Percentiles rank a stretch among this genome's conserved stretches.
Conservation (phyloP, 2,113 vertebrate genomes). For the Tragulus kanchil region DNA sequence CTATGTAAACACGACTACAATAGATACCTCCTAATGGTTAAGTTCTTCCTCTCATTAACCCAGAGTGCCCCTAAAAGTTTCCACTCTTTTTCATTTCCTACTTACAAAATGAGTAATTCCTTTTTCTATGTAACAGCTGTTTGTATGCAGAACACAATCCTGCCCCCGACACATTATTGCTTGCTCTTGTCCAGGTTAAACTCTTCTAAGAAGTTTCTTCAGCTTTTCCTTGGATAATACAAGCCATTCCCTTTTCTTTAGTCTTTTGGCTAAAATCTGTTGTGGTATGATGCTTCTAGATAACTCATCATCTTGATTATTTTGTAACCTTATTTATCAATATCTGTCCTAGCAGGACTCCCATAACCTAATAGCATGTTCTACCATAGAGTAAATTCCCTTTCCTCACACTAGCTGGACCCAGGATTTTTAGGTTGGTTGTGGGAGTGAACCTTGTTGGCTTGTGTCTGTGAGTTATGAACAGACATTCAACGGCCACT, state of each 20-base stretch:
- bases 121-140: neutral
- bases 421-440: neutral
- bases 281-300: neutral
- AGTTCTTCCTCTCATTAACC: neutral
- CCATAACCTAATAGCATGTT: neutral
- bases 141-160: neutral
- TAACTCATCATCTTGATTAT: neutral
- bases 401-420: neutral
- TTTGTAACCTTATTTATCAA: neutral
- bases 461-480: neutral
- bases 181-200: neutral
- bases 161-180: neutral
- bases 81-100: conserved; percentile 27
- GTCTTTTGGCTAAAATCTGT: neutral
- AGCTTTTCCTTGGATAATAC: neutral
- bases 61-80: neutral
- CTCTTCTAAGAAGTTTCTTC: neutral
- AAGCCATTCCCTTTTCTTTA: neutral
- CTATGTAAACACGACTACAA: neutral
- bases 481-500: neutral
- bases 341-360: conserved; percentile 17
- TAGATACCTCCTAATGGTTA: neutral
- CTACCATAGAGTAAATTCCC: neutral
- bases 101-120: neutral
- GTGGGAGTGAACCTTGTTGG: neutral